Conservation (phyloP, 2,888 invertebrate species). For the Ophion ellenae region DNA sequence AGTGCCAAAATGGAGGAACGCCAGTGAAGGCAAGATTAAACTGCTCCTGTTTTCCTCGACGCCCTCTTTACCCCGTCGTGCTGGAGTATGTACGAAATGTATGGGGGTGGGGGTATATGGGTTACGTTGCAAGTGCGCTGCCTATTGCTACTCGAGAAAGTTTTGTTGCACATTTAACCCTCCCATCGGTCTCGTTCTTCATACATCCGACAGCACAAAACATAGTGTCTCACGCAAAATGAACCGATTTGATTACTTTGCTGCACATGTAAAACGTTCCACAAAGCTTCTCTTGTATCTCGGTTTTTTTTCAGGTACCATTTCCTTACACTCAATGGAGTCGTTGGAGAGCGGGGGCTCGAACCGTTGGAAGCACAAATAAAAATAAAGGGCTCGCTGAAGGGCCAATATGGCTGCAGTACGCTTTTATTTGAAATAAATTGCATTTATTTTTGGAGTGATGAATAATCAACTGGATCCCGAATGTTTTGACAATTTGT, state of each 20-base stretch:
- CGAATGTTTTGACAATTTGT: too few species aligned
- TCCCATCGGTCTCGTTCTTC: not conserved
- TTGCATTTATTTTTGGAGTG: too few species aligned
- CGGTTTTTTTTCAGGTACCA: not conserved
- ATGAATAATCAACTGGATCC: too few species aligned
- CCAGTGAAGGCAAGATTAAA: slow-evolving; percentile 50
- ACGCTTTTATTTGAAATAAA: too few species aligned
- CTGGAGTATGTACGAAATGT: slow-evolving; percentile 36
- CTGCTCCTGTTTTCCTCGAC: slow-evolving; percentile 31
- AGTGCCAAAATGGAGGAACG: slow-evolving; percentile 12
- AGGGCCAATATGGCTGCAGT: too few species aligned
- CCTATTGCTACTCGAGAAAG: slow-evolving; percentile 48
- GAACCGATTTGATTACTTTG: slow-evolving; percentile 30
- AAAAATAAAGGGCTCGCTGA: too few species aligned
- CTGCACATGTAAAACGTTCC: slow-evolving; percentile 4
- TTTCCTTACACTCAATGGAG: too few species aligned
- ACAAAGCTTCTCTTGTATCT: not conserved
- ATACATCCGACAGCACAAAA: slow-evolving; percentile 26
- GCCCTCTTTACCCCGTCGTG: slow-evolving; percentile 32
- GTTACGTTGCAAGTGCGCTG: slow-evolving; percentile 12
- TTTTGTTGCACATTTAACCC: slow-evolving; percentile 29
- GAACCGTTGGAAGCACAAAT: too few species aligned
- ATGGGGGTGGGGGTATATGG: slow-evolving; percentile 1
- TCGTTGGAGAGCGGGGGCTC: too few species aligned
- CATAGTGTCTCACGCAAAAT: slow-evolving; percentile 25